These are phyloP conservation scores for Linurgus olivaceus DNA, from an alignment of 2,797 vertebrate genomes.

Conservation along the genomic window DNA sequence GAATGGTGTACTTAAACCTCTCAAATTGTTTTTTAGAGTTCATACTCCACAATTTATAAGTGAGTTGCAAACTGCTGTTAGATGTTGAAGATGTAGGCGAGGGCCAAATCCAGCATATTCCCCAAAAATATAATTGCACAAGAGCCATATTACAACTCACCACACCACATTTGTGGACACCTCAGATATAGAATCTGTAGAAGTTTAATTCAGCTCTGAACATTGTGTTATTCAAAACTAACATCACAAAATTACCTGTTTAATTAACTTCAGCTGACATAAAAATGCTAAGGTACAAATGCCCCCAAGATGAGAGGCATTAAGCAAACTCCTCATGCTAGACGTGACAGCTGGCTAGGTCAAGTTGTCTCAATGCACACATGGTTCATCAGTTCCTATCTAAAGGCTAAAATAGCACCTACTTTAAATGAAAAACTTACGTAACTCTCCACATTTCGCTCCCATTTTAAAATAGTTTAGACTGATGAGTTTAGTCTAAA, in stretches of 20 bases:
- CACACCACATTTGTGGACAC: rapidly evolving
- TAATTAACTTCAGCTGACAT: neutral
- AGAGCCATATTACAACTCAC: rapidly evolving
- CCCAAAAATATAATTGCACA: neutral
- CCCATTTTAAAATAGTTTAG: neutral
- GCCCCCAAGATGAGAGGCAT: neutral
- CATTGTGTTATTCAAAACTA: rapidly evolving
- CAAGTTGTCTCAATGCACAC: rapidly evolving
- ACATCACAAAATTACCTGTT: neutral
- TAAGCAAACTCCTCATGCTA: neutral
- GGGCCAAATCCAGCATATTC: neutral
- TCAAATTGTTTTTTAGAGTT: neutral
- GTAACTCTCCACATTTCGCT: rapidly evolving
- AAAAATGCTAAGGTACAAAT: neutral
- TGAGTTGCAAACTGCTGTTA: neutral
- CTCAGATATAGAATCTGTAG: rapidly evolving
- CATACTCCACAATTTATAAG: neutral
- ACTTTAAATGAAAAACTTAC: neutral
- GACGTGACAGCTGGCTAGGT: rapidly evolving
- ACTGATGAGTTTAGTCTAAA: rapidly evolving
- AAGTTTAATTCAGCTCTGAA: neutral
- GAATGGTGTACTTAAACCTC: neutral
- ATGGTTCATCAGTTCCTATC: rapidly evolving
- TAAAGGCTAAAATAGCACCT: neutral
- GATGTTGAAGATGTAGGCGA: rapidly evolving